Conservation (phyloP, 2,888 invertebrate species). For the Candidula unifasciata region DNA sequence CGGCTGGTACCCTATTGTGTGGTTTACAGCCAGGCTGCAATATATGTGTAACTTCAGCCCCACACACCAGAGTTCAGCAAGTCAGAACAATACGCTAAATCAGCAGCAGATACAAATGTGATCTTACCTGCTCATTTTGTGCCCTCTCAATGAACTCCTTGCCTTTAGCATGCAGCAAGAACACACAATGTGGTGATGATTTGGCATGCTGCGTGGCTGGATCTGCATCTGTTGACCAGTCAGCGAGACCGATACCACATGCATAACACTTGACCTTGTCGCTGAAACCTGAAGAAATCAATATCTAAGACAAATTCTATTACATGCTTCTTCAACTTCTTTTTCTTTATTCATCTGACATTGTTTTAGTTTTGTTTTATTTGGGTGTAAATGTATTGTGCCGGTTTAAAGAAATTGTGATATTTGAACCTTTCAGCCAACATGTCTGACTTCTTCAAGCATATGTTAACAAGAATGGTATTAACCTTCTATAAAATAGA, state of each 20-base stretch:
- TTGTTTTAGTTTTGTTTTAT: not conserved
- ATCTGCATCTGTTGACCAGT: slow-evolving; percentile 51
- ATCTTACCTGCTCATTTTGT: slow-evolving; percentile 37
- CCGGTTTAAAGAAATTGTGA: no score
- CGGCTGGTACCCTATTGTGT: no score
- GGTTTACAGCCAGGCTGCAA: no score
- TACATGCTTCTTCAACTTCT: not conserved
- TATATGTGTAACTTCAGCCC: no score
- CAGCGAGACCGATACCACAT: slow-evolving; percentile 52
- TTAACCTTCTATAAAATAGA: no score
- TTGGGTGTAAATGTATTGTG: not conserved
- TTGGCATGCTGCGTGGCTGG: slow-evolving; percentile 52
- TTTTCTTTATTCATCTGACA: no score
- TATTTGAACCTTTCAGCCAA: no score
- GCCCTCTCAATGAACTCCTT: slow-evolving; percentile 49
- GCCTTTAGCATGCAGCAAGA: slow-evolving; percentile 45
- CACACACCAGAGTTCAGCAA: no score
- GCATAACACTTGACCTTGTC: slow-evolving; percentile 54
- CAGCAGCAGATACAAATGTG: not conserved
- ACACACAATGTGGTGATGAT: slow-evolving; percentile 50
- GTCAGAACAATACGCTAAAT: no score
- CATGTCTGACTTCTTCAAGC: no score
- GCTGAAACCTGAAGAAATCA: slow-evolving; percentile 44
- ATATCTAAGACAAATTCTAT: not conserved
- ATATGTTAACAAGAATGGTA: no score